These are phyloP conservation scores for Ceratosolen fusciceps DNA, from an alignment of 1,140 invertebrate genomes.

Conservation along the genomic window DNA sequence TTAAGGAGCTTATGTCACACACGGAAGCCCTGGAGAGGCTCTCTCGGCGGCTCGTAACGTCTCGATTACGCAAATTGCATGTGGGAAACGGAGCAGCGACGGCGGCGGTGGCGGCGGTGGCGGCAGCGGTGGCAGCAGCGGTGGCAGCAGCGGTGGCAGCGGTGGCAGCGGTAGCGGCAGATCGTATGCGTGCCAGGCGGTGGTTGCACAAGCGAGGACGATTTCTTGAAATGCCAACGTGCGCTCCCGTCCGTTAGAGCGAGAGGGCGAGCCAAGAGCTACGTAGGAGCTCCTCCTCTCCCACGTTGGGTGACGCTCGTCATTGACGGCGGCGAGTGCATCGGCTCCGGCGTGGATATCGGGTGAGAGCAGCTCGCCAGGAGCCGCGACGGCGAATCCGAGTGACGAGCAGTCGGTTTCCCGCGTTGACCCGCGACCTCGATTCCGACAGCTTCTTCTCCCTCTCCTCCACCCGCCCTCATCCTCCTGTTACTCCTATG, in stretches of 20 bases:
- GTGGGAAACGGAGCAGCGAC: conserved; percentile 61
- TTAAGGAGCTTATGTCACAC: conserved; percentile 24
- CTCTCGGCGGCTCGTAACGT: background rate
- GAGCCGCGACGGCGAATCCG: background rate
- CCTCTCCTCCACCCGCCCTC: background rate
- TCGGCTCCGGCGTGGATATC: background rate
- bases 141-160: too few relatives aligned
- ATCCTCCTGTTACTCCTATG: too few relatives aligned
- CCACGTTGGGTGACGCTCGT: background rate
- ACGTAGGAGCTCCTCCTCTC: background rate
- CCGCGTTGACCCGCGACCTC: background rate
- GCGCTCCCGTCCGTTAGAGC: too few relatives aligned
- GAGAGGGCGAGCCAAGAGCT: background rate
- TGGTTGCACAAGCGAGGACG: conserved; percentile 35
- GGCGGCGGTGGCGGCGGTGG: too few relatives aligned
- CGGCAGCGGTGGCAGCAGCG: too few relatives aligned
- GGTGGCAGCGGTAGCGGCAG: too few relatives aligned
- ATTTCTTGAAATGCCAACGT: conserved; percentile 11
- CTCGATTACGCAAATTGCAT: conserved; percentile 62
- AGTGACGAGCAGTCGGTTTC: background rate
- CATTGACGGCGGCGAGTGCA: background rate
- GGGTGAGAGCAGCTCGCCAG: background rate
- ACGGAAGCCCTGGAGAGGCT: conserved; percentile 25
- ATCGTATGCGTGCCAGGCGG: background rate
- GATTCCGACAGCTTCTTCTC: background rate